phyloP scores from a whole-genome alignment of 2,888 invertebrate genomes.

The Scotopteryx bipunctaria region DNA sequence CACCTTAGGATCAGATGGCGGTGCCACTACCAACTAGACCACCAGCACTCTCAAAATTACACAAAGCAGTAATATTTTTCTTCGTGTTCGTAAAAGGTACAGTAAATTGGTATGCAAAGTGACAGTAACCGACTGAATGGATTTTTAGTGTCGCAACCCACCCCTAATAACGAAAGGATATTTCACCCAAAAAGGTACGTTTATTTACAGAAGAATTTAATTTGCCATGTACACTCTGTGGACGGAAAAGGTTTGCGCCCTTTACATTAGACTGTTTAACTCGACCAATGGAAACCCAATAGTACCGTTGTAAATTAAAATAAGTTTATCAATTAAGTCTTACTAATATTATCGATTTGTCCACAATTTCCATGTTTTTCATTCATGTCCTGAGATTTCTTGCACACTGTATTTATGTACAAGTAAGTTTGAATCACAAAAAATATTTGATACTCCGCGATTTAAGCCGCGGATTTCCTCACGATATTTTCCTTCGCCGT shows the following conservation, averaged over 20 bases:
- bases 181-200: conserved; percentile 16
- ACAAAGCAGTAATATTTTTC: no score
- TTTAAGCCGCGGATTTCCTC: background rate
- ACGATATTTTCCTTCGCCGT: no score
- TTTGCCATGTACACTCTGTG: conserved; percentile 22
- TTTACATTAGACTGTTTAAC: conserved; percentile 18
- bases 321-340: conserved; percentile 11
- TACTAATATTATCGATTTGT: background rate
- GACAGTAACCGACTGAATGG: conserved; percentile 11
- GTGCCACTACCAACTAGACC: no score
- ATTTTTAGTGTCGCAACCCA: conserved; percentile 18
- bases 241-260: conserved; percentile 16
- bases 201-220: conserved; percentile 28
- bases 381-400: no score
- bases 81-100: conserved; percentile 1
- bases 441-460: background rate
- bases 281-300: conserved; percentile 11
- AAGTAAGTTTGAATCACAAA: background rate
- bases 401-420: background rate
- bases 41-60: no score
- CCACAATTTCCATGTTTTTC: no score
- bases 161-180: conserved; percentile 16
- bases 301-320: conserved; percentile 11
- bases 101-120: conserved; percentile 16
- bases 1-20: no score